Evolutionary conservation across 1,140 invertebrate species (phyloP), one percentile per base, ranked within the genome.

Genomic region (Ceratosolen fusciceps): DNA sequence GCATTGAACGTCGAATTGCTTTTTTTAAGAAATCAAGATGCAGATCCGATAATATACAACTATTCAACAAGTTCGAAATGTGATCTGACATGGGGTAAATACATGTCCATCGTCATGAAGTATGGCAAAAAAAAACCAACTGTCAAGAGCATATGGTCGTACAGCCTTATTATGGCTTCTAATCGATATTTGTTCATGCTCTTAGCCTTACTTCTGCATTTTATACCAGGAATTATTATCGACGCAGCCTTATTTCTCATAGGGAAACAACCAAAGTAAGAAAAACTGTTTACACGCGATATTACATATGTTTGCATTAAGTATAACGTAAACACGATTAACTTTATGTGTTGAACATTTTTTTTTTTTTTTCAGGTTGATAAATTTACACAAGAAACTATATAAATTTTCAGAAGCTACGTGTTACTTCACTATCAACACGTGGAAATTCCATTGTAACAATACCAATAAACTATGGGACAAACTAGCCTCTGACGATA

Each of bases 361-460:
- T 8, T 14, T 37, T 65, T 34, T 9, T 60, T 24, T 10, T 78
- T 79, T 65, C 81, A 93, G 93, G 81, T 86, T 93, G 83, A 84
- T 92, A 9, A 91, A 91, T 74, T 88, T 93, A 26, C 93, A 94
- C 81, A 91, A 91, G 29, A 92, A 91, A 84, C 90, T 94, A 34
- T 89, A 92, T 76, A 92, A 92, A 83, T 92, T 92, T 24, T 85
- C 91, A 4, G 85, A 86, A 4, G 90, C 91, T 4, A 87, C 93
- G 16, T 89, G 92, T 43, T 94, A 91, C 84, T 94, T 94, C 83
- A 91, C 92, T 39, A 90, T 87, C 0, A 86, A 90, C 43, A 87
- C 92, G 73, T 94, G 93, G 93, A 86, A 88, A 29, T 94, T 94
- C 83, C 80, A 84, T 7, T 91, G 91, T 82, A 86, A 89, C 21